A percentile compares a stretch with the other conserved stretches of the same genome.
Conservation (phyloP, 2,113 vertebrate species). For the Brevimyrus niger region DNA sequence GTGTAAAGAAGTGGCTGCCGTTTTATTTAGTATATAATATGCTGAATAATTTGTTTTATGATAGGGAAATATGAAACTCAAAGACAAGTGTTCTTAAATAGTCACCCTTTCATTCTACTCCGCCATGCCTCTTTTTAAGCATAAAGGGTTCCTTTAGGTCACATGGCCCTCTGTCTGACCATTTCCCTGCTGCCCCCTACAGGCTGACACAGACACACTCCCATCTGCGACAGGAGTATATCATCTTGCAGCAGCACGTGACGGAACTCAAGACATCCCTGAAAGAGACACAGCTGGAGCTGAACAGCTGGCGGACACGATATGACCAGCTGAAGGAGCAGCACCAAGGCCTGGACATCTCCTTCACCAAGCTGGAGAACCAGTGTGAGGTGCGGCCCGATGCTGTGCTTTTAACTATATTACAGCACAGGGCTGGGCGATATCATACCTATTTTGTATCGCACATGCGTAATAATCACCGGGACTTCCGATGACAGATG, state of each 20-base stretch:
- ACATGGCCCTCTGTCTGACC: not conserved
- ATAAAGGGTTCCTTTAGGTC: not conserved
- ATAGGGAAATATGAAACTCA: not conserved
- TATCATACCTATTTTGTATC: no score
- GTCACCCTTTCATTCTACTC: not conserved
- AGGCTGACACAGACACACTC: constrained; percentile 73
- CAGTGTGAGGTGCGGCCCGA: constrained; percentile 73
- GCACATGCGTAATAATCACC: no score
- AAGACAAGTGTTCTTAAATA: not conserved
- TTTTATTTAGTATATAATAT: not conserved
- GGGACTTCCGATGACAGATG: no score
- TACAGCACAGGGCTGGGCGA: not conserved
- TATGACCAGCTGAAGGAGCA: constrained; percentile 83
- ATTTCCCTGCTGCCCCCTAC: not conserved
- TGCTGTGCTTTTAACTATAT: not conserved
- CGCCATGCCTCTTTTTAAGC: not conserved
- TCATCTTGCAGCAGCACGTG: constrained; percentile 70
- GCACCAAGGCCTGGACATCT: constrained; percentile 83
- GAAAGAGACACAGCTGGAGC: constrained; percentile 73
- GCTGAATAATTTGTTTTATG: not conserved
- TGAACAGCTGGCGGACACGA: constrained; percentile 73
- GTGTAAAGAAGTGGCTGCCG: not conserved
- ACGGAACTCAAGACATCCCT: constrained; percentile 77
- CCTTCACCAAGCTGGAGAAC: constrained; percentile 85
- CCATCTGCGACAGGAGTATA: constrained; percentile 70